Percentiles rank a stretch among this genome's conserved stretches.
These are phyloP conservation scores for Lymantria dispar DNA, from an alignment of 2,888 invertebrate species.

Conservation along the genomic window DNA sequence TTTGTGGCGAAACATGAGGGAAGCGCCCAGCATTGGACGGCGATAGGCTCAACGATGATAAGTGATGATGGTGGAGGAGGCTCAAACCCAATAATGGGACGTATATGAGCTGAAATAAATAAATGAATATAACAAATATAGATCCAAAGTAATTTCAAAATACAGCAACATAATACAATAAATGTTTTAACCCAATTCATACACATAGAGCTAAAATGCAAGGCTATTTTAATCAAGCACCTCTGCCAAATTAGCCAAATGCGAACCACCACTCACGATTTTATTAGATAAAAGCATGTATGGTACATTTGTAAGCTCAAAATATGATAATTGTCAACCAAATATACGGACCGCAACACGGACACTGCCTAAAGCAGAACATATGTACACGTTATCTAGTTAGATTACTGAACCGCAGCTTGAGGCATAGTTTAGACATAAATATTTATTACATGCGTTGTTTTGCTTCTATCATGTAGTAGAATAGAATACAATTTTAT, in stretches of 20 bases:
- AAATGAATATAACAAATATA: too few relatives aligned
- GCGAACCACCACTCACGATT: slow-evolving; percentile 1
- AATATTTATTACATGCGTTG: background rate
- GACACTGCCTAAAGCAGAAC: slow-evolving; percentile 7
- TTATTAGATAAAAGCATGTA: slow-evolving; percentile 18
- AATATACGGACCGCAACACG: slow-evolving; percentile 11
- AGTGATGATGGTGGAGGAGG: too few relatives aligned
- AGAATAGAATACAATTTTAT: too few relatives aligned
- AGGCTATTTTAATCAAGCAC: background rate
- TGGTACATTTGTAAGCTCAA: slow-evolving; percentile 11
- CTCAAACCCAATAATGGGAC: too few relatives aligned
- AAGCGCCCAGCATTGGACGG: too few relatives aligned
- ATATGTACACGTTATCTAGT: slow-evolving; percentile 7
- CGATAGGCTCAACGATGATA: too few relatives aligned
- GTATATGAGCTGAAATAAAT: too few relatives aligned
- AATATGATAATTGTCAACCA: slow-evolving; percentile 28
- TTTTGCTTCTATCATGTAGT: too few relatives aligned
- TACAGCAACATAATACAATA: background rate
- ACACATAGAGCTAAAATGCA: background rate
- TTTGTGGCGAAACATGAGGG: too few relatives aligned
- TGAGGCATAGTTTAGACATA: slow-evolving; percentile 1
- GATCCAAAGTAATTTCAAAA: background rate
- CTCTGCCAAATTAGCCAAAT: slow-evolving; percentile 6
- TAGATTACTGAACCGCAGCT: slow-evolving; percentile 2
- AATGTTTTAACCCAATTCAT: background rate